Evolutionary conservation across 2,888 invertebrate genomes (phyloP).

Genomic region (Netelia inedita): DNA sequence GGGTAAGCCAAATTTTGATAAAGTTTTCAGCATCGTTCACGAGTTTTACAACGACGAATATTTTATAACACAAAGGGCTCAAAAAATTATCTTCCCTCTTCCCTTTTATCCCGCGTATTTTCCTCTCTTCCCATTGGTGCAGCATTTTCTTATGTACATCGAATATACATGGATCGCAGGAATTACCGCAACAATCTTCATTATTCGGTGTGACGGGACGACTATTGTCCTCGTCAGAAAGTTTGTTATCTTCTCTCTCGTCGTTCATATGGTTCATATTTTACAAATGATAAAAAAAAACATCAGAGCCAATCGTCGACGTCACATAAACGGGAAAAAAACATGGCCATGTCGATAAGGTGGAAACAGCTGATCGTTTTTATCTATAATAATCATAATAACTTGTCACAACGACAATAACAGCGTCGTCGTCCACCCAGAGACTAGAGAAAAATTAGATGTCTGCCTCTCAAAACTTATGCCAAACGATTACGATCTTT

Average conservation of each 20-base stretch:
- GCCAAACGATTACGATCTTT: not conserved
- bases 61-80: constrained; percentile 70
- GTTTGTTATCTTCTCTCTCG: constrained; percentile 34
- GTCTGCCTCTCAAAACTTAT: not conserved
- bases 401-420: not conserved
- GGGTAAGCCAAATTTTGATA: constrained; percentile 71
- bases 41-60: constrained; percentile 70
- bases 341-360: not conserved
- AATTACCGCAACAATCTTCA: constrained; percentile 82
- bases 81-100: constrained; percentile 67
- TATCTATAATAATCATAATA: not conserved
- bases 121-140: constrained; percentile 76
- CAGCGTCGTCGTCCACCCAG: not conserved
- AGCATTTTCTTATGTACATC: constrained; percentile 79
- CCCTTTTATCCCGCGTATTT: constrained; percentile 50
- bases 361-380: constrained; percentile 51
- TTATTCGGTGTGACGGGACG: constrained; percentile 77
- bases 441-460: constrained; percentile 37
- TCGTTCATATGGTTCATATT: not conserved
- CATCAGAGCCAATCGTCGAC: too few species aligned
- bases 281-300: not conserved
- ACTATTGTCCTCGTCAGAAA: constrained; percentile 37
- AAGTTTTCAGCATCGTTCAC: constrained; percentile 69
- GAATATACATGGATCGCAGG: constrained; percentile 81
- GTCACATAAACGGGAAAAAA: not conserved